Conservation (phyloP, 1,140 invertebrate species). For the Drosophila melanogaster region Release_6_plus_ISO1_MT NT_037436.4:11900501-11901000, state of each 20-base stretch:
- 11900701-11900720: slow-evolving; percentile 31
- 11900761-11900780: slow-evolving; percentile 48
- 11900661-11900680: slow-evolving; percentile 15
- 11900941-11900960: slow-evolving; percentile 50
- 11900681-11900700: slow-evolving; percentile 47
- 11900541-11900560: neutral
- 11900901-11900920: slow-evolving; percentile 28
- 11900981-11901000: slow-evolving; percentile 57
- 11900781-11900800: neutral
- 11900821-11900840: slow-evolving; percentile 69
- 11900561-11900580: slow-evolving; percentile 22
- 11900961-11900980: slow-evolving; percentile 64
- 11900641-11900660: slow-evolving; percentile 29
- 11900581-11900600: slow-evolving; percentile 64
- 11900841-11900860: slow-evolving; percentile 66
- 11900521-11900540: neutral
- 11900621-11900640: slow-evolving; percentile 64
- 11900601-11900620: slow-evolving; percentile 37
- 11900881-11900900: neutral
- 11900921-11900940: slow-evolving; percentile 22
- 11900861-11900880: neutral
- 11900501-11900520: neutral
- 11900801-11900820: slow-evolving; percentile 10
- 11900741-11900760: slow-evolving; percentile 75
- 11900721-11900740: slow-evolving; percentile 79